Evolutionary conservation across 1,140 invertebrate species (phyloP).

Genomic region (Sarcophaga peregrina): DNA sequence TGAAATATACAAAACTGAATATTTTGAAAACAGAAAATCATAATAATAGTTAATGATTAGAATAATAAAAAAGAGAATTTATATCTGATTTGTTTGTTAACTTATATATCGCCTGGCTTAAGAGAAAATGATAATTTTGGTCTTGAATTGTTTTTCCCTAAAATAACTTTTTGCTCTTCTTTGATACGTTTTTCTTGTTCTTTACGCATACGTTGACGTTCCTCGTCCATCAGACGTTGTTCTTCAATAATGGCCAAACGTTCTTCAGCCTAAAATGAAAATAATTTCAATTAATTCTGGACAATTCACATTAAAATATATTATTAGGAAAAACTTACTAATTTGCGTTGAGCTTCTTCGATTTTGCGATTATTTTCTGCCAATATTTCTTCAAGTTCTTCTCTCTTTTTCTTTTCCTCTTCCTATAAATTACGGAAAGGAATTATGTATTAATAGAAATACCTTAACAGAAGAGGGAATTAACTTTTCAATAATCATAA

Average conservation of each 20-base stretch:
- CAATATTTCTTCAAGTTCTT: conserved; percentile 95
- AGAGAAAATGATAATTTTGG: conserved; percentile 94
- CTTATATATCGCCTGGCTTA: conserved; percentile 78
- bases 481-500: neutral
- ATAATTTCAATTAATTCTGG: neutral
- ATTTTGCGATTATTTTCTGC: conserved; percentile 98
- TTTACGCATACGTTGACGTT: conserved; percentile 90
- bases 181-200: conserved; percentile 91
- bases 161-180: conserved; percentile 95
- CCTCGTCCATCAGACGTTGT: conserved; percentile 94
- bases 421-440: conserved; percentile 78
- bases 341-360: conserved; percentile 94
- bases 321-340: conserved; percentile 74
- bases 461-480: neutral
- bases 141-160: conserved; percentile 96
- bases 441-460: neutral
- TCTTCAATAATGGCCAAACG: conserved; percentile 96
- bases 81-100: neutral
- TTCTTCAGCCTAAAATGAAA: conserved; percentile 85
- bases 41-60: neutral
- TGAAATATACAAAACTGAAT: neutral
- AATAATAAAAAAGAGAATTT: neutral
- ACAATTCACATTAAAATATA: neutral
- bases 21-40: neutral
- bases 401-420: conserved; percentile 93